Evolutionary conservation across 2,797 vertebrate genomes (phyloP).

Genomic region (Tachyglossus aculeatus): DNA sequence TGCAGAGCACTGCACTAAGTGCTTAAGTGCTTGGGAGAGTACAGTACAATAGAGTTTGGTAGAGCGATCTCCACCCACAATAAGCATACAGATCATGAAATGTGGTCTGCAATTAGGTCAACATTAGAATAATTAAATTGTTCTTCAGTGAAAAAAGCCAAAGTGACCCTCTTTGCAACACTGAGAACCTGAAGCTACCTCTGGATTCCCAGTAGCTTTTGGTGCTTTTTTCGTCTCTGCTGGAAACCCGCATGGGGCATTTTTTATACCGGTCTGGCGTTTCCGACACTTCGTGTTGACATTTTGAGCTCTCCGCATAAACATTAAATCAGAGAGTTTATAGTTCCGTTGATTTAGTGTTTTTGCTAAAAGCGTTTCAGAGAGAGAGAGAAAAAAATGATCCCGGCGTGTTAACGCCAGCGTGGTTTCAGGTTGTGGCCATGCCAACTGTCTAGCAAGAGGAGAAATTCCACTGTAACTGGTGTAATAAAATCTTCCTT

Average conservation of each 20-base stretch:
- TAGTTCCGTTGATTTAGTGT: constrained; percentile 58
- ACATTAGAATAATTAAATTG: not conserved
- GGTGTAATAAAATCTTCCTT: constrained; percentile 55
- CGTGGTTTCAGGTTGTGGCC: constrained; percentile 26
- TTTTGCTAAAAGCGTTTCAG: constrained; percentile 44
- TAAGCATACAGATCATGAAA: no score
- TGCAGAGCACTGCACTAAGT: no score
- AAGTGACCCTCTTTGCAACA: constrained; percentile 33
- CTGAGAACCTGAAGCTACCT: constrained; percentile 45
- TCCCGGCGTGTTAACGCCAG: constrained; percentile 43
- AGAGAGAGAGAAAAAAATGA: constrained; percentile 27
- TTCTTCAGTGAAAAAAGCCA: constrained; percentile 4
- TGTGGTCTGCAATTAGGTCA: no score
- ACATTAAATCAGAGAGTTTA: constrained; percentile 47
- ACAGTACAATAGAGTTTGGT: no score
- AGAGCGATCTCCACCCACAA: no score
- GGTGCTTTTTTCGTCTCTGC: not conserved
- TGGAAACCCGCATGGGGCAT: constrained; percentile 10
- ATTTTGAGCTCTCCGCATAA: constrained; percentile 26
- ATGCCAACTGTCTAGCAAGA: constrained; percentile 50
- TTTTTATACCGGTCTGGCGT: constrained; percentile 17
- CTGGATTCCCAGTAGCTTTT: constrained; percentile 18
- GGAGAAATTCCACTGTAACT: constrained; percentile 23
- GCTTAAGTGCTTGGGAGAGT: no score
- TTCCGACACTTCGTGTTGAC: constrained; percentile 35